Percentiles rank a stretch among this genome's conserved stretches.
These are phyloP conservation scores for Vanacampus margaritifer DNA, from an alignment of 2,113 vertebrate genomes.

Conservation along the genomic window DNA sequence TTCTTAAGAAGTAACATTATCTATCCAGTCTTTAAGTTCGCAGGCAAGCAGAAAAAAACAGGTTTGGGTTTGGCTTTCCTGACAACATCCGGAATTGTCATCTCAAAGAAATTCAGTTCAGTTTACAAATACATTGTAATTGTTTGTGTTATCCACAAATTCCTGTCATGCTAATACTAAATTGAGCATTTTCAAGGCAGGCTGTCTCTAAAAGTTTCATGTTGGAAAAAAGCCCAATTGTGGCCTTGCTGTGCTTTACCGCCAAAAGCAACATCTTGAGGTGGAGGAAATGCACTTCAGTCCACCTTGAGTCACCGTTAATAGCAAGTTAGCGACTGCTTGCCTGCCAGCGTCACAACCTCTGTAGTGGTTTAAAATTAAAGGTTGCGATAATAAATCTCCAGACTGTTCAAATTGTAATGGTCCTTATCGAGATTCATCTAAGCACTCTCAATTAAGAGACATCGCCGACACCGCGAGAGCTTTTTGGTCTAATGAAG, in stretches of 20 bases:
- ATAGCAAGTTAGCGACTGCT: conserved; percentile 22
- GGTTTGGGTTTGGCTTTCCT: no score
- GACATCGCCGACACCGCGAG: conserved; percentile 44
- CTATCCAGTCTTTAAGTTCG: no score
- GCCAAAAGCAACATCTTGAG: conserved; percentile 3
- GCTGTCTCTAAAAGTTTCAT: neutral
- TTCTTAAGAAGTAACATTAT: no score
- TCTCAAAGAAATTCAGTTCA: no score
- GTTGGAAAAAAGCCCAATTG: neutral
- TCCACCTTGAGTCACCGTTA: conserved; percentile 6
- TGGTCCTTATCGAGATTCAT: conserved; percentile 39
- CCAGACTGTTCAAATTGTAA: conserved; percentile 33
- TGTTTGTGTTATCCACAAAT: conserved; percentile 16
- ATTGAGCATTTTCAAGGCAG: neutral
- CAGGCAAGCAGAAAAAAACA: no score
- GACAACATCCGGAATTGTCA: no score
- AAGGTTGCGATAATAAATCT: conserved; percentile 25
- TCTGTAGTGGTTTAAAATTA: conserved; percentile 21
- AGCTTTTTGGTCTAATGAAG: conserved; percentile 60
- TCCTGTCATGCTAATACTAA: conserved; percentile 31
- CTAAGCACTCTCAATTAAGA: conserved; percentile 56
- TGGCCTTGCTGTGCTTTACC: neutral
- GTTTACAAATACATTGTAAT: neutral
- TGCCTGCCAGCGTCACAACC: conserved; percentile 13
- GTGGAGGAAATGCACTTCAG: neutral